These are phyloP conservation scores for Ericerus pela DNA, from an alignment of 1,140 invertebrate species.

Conservation along the genomic window DNA sequence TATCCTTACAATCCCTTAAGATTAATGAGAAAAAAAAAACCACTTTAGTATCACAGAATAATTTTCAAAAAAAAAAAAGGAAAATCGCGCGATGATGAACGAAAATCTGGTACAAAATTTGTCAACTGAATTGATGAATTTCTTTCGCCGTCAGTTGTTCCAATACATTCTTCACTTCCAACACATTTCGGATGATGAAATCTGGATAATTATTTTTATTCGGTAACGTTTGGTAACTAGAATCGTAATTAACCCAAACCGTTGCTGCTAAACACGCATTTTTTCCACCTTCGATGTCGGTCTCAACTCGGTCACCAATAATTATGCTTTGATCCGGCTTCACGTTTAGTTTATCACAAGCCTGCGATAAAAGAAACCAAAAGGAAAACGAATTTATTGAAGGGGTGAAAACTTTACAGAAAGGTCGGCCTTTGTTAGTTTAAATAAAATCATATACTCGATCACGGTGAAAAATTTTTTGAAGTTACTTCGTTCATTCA, in stretches of 20 bases:
- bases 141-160: not conserved
- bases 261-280: conserved; percentile 56
- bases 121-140: not conserved
- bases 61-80: not conserved
- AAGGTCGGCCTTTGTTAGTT: too few relatives aligned
- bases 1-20: too few relatives aligned
- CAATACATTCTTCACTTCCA: conserved; percentile 13
- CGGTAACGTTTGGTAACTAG: conserved; percentile 4
- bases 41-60: not conserved
- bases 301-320: conserved; percentile 73
- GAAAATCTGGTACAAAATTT: not conserved
- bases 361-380: conserved; percentile 57
- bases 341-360: conserved; percentile 55
- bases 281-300: conserved; percentile 66
- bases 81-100: not conserved
- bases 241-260: conserved; percentile 50
- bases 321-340: conserved; percentile 57
- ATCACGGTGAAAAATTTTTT: too few relatives aligned
- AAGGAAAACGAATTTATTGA: too few relatives aligned
- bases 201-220: conserved; percentile 15
- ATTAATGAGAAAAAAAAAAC: too few relatives aligned
- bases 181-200: conserved; percentile 19
- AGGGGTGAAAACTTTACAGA: too few relatives aligned
- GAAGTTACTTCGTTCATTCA: too few relatives aligned
- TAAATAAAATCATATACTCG: too few relatives aligned